Evolutionary conservation across 1,140 invertebrate genomes (phyloP).

Genomic region (Drosophila miranda): DNA sequence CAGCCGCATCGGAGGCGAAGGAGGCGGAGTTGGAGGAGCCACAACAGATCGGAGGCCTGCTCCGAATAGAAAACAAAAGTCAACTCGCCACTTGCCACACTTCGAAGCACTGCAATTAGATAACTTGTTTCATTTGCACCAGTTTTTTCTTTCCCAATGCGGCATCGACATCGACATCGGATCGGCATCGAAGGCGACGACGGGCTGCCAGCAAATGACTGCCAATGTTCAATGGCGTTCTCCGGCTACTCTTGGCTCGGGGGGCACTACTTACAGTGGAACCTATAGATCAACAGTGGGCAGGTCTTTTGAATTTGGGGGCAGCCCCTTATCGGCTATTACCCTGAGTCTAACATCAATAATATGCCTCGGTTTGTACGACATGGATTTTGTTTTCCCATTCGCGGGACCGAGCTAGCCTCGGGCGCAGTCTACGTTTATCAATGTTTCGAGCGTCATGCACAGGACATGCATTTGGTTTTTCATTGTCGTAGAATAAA

Average conservation of each 20-base stretch:
- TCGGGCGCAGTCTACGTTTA: too few relatives aligned
- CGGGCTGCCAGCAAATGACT: constrained; percentile 59
- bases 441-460: too few relatives aligned
- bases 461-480: too few relatives aligned
- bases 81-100: constrained; percentile 78
- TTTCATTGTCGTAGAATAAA: too few relatives aligned
- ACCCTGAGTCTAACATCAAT: too few relatives aligned
- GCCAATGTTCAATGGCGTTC: constrained; percentile 80
- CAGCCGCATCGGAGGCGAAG: constrained; percentile 28
- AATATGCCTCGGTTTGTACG: too few relatives aligned
- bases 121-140: constrained; percentile 79
- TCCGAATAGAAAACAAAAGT: constrained; percentile 77
- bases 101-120: constrained; percentile 71
- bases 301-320: too few relatives aligned
- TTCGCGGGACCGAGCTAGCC: too few relatives aligned
- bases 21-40: not conserved
- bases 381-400: too few relatives aligned
- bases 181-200: not conserved
- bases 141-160: constrained; percentile 52
- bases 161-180: constrained; percentile 9
- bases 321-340: too few relatives aligned
- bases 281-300: too few relatives aligned
- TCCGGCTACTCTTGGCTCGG: constrained; percentile 6
- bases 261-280: too few relatives aligned
- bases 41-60: constrained; percentile 21